Percentiles rank a stretch among this genome's conserved stretches.
These are phyloP conservation scores for Rhopalosiphum padi DNA, from an alignment of 1,140 invertebrate species.

Conservation along the genomic window DNA sequence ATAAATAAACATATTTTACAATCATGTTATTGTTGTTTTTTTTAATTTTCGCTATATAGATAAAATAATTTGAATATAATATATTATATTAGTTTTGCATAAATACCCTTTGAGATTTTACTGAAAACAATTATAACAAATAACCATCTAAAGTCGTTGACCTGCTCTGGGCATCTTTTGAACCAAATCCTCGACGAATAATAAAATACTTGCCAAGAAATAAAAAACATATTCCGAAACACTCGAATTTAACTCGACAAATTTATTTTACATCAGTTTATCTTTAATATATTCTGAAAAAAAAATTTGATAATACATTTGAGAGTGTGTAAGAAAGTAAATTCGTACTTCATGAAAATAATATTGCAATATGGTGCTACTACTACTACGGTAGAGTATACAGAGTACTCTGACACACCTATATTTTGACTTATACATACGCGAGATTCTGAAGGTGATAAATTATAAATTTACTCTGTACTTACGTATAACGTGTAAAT, in stretches of 20 bases:
- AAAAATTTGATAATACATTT: neutral
- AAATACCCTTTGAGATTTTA: neutral
- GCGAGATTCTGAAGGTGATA: neutral
- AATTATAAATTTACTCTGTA: neutral
- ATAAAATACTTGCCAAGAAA: neutral
- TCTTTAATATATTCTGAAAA: neutral
- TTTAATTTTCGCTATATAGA: neutral
- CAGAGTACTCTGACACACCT: too few relatives aligned
- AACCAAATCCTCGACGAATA: neutral
- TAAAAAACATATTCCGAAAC: neutral
- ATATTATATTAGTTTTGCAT: neutral
- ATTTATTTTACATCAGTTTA: neutral
- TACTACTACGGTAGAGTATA: too few relatives aligned
- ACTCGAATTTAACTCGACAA: neutral
- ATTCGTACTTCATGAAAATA: too few relatives aligned
- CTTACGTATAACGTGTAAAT: neutral
- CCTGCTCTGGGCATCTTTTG: neutral
- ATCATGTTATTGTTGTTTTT: neutral
- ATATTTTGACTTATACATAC: too few relatives aligned
- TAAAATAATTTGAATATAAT: neutral
- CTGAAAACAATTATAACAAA: neutral
- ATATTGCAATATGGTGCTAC: too few relatives aligned
- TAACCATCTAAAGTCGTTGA: neutral
- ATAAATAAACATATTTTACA: neutral
- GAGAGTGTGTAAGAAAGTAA: neutral